Evolutionary conservation across 2,888 invertebrate genomes (phyloP).

Genomic region (Cyaniris semiargus): DNA sequence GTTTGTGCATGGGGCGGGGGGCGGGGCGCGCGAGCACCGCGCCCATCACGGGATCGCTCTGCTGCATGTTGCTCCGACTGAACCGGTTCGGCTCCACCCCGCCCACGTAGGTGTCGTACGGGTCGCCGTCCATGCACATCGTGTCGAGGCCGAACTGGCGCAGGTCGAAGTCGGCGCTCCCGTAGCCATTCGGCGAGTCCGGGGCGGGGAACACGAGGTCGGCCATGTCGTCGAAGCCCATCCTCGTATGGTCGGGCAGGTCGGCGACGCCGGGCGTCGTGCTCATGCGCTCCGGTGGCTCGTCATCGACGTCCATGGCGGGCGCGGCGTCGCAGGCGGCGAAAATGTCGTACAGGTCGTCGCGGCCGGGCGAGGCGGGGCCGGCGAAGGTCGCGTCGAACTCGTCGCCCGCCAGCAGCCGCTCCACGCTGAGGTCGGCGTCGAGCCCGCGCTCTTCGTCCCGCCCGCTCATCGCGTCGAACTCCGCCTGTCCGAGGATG

Average conservation of each 20-base stretch:
- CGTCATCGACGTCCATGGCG: conserved; percentile 50
- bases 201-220: conserved; percentile 71
- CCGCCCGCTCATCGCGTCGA: conserved; percentile 54
- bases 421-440: conserved; percentile 50
- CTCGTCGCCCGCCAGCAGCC: conserved; percentile 48
- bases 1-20: conserved; percentile 80
- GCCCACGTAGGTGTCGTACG: conserved; percentile 67
- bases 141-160: conserved; percentile 83
- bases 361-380: conserved; percentile 54
- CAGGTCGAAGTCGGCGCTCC: conserved; percentile 75
- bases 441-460: conserved; percentile 50
- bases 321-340: conserved; percentile 50
- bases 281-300: conserved; percentile 61
- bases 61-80: conserved; percentile 72
- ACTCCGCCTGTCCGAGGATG: conserved; percentile 67
- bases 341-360: conserved; percentile 68
- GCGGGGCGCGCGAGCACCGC: conserved; percentile 82
- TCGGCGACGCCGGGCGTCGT: conserved; percentile 70
- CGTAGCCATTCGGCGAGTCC: conserved; percentile 56
- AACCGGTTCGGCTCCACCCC: conserved; percentile 73
- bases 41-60: conserved; percentile 87
- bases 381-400: conserved; percentile 61
- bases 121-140: conserved; percentile 77
- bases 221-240: conserved; percentile 71
- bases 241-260: conserved; percentile 63